These are phyloP conservation scores for Hirtodrosophila duncani DNA, from an alignment of 2,888 invertebrate species.

Conservation along the genomic window DNA sequence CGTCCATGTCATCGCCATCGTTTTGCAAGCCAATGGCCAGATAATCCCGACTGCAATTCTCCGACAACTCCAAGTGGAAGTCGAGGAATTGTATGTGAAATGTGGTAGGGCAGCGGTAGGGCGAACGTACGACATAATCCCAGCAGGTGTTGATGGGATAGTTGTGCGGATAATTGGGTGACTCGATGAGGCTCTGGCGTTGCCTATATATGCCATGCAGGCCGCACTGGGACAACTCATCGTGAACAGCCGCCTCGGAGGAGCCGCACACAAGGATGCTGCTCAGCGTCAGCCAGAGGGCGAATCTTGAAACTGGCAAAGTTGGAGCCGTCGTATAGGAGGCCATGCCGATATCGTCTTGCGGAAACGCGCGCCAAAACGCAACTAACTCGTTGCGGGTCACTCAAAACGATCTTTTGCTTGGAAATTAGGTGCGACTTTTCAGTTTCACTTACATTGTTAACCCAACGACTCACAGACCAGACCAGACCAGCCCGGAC, in stretches of 20 bases:
- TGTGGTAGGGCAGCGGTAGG: conserved; percentile 79
- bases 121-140: conserved; percentile 79
- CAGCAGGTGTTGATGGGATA: conserved; percentile 79
- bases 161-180: conserved; percentile 80
- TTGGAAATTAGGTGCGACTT: conserved; percentile 47
- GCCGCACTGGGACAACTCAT: conserved; percentile 69
- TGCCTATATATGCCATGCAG: conserved; percentile 78
- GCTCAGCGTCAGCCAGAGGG: conserved; percentile 1
- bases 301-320: background rate
- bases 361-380: conserved; percentile 38
- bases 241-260: conserved; percentile 54
- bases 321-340: background rate
- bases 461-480: too few relatives aligned
- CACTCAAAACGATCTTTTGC: conserved; percentile 32
- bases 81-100: conserved; percentile 81
- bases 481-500: background rate
- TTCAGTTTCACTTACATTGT: conserved; percentile 46
- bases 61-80: conserved; percentile 79
- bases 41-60: conserved; percentile 80
- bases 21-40: conserved; percentile 79
- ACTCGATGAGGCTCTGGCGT: conserved; percentile 79
- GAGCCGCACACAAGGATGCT: background rate
- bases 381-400: conserved; percentile 55
- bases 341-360: conserved; percentile 9
- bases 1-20: conserved; percentile 73